Base-by-base conservation (phyloP, 2,113 vertebrate genomes). In the Eptesicus fuscus region DNA sequence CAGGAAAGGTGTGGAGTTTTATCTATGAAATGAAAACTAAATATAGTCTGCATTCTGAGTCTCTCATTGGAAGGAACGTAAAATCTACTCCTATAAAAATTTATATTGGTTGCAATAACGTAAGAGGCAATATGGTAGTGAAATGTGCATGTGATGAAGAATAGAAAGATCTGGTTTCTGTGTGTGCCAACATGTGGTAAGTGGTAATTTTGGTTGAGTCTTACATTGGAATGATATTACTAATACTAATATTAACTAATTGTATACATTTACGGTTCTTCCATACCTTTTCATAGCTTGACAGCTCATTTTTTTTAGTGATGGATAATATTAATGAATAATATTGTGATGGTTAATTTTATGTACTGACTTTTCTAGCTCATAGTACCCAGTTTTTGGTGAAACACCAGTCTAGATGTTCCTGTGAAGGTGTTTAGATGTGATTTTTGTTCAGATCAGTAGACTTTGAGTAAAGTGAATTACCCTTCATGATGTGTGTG, bases 61-160 rank as follows among this genome's bases (percentile, higher is more conserved):
- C 14, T 82, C 16, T 95, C 59, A 70, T 56, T 82, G 30, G 40
- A 89, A 25, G 18, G 4, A 92, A 74, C 87, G 6, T 73, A 95
- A 95, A 95, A 87, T 9, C 87, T 73, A 73, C 6, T 91, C n/a
- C n/a, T 7, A 90, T 23, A 70, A 37, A 79, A 83, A 82, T 37
- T 80, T 28, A 85, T 91, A 88, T 74, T 65, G 74, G n/a, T 9
- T 61, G 11, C 5, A 78, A 12, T 94, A 88, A 44, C 40, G 9
- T 91, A 63, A 88, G 61, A 73, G 40, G n/a, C 18, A 83, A 28
- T 85, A 63, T 65, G 13, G 9, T 73, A 49, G 11, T 49, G 49
- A 47, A 88, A 88, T 83, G 25, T 59, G 2, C 10, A 42, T 89
- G 35, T 71, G 18, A 82, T 85, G 20, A 85, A 9, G 11, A 78